Evolutionary conservation across 2,113 vertebrate genomes (phyloP).

Genomic region (Lagopus muta): DNA sequence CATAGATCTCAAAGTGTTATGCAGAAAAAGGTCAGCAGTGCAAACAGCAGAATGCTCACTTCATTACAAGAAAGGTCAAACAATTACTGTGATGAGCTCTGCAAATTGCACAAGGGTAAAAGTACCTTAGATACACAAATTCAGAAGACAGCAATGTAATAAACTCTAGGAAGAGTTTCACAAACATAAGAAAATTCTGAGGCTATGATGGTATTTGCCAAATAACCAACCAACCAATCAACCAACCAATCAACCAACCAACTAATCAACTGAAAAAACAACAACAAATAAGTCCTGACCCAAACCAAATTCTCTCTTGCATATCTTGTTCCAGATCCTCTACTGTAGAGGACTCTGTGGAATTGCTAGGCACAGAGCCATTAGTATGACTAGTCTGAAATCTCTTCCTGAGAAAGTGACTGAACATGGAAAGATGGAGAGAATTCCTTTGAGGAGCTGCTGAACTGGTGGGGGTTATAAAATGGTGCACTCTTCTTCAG

Average conservation of each 20-base stretch:
- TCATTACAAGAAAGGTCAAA: conserved; percentile 21
- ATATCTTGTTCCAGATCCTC: conserved; percentile 19
- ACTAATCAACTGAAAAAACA: not conserved
- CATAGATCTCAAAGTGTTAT: not conserved
- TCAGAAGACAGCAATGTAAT: not conserved
- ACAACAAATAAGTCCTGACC: not conserved
- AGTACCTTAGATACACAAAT: not conserved
- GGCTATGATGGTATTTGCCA: not conserved
- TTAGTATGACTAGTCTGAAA: conserved; percentile 25
- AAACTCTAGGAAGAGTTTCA: not conserved
- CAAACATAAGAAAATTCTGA: not conserved
- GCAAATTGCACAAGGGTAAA: not conserved
- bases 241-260: not conserved
- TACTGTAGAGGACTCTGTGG: not conserved
- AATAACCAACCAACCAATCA: not conserved
- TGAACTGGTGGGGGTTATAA: not conserved
- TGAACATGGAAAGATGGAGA: conserved; percentile 27
- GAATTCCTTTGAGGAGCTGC: conserved; percentile 14
- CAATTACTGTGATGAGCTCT: not conserved
- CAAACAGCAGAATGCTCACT: not conserved
- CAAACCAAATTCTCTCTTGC: not conserved
- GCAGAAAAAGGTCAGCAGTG: not conserved
- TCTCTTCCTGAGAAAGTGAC: conserved; percentile 21
- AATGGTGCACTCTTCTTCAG: conserved; percentile 18
- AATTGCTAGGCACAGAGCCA: conserved; percentile 12